Evolutionary conservation across 2,888 invertebrate genomes (phyloP).

Genomic region (Pammene fasciana): DNA sequence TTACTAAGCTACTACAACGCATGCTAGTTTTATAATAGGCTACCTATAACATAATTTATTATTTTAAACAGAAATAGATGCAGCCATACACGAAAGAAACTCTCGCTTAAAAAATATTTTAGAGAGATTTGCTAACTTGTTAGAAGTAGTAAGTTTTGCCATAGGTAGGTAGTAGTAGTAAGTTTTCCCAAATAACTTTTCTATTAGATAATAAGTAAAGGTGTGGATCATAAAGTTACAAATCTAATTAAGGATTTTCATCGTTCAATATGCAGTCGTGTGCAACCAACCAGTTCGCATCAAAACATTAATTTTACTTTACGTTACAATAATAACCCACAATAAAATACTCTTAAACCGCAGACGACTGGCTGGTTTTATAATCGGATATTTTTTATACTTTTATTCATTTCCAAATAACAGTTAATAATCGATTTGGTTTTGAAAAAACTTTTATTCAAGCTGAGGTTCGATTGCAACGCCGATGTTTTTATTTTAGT

Average conservation of each 20-base stretch:
- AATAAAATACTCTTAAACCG: constrained; percentile 61
- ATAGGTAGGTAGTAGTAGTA: no score
- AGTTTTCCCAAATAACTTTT: no score
- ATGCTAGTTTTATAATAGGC: no score
- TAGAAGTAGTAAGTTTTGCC: no score
- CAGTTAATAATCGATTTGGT: constrained; percentile 43
- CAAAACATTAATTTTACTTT: constrained; percentile 41
- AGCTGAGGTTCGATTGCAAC: constrained; percentile 45
- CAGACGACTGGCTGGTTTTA: constrained; percentile 64
- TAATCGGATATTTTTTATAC: constrained; percentile 55
- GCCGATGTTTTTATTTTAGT: constrained; percentile 52
- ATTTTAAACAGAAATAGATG: no score
- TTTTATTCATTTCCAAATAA: constrained; percentile 59
- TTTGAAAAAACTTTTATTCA: constrained; percentile 34
- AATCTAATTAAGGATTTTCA: not conserved
- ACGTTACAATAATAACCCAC: constrained; percentile 55
- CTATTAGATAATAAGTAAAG: no score
- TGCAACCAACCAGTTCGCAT: constrained; percentile 35
- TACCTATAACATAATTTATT: no score
- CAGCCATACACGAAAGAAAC: no score
- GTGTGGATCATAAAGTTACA: no score
- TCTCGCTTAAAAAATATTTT: no score
- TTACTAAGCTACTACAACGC: no score
- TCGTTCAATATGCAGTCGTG: not conserved
- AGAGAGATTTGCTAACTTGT: no score